These are phyloP conservation scores for Atopsyche davidsoni DNA, from an alignment of 1,140 invertebrate genomes.

Conservation along the genomic window DNA sequence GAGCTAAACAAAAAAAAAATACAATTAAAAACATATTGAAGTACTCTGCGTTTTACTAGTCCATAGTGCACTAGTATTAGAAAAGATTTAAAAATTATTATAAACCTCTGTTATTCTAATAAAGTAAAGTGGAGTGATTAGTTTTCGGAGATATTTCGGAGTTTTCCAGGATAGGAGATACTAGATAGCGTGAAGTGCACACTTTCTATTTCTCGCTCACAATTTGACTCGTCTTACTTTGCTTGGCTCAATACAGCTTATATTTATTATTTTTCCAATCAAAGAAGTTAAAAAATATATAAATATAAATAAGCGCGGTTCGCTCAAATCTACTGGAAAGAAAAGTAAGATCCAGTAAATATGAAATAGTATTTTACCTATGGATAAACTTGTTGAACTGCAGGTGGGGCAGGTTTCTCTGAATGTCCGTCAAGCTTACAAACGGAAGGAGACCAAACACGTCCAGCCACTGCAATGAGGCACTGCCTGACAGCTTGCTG, in stretches of 20 bases:
- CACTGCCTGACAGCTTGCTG: conserved; percentile 51
- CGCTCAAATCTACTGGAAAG: conserved; percentile 31
- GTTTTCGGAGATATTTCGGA: too few relatives aligned
- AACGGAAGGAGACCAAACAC: conserved; percentile 69
- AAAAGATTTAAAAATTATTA: conserved; percentile 37
- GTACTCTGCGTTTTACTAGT: conserved; percentile 33
- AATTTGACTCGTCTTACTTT: too few relatives aligned
- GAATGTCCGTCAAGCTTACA: conserved; percentile 50
- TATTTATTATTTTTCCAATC: too few relatives aligned
- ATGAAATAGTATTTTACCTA: conserved; percentile 34
- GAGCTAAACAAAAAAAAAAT: conserved; percentile 69
- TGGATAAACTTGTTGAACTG: conserved; percentile 53
- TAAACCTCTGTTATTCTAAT: too few relatives aligned
- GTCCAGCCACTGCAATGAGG: conserved; percentile 62
- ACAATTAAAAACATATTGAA: conserved; percentile 55
- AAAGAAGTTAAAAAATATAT: conserved; percentile 29
- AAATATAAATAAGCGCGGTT: conserved; percentile 31
- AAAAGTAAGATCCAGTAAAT: conserved; percentile 9
- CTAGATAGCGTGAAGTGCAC: too few relatives aligned
- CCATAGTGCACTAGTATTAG: conserved; percentile 33
- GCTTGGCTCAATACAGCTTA: too few relatives aligned
- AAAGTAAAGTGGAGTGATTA: too few relatives aligned
- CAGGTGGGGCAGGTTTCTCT: conserved; percentile 46
- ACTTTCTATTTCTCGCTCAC: too few relatives aligned
- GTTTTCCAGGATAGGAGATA: too few relatives aligned